phyloP scores from a whole-genome alignment of 2,113 vertebrate genomes.

The Scomber scombrus region DNA sequence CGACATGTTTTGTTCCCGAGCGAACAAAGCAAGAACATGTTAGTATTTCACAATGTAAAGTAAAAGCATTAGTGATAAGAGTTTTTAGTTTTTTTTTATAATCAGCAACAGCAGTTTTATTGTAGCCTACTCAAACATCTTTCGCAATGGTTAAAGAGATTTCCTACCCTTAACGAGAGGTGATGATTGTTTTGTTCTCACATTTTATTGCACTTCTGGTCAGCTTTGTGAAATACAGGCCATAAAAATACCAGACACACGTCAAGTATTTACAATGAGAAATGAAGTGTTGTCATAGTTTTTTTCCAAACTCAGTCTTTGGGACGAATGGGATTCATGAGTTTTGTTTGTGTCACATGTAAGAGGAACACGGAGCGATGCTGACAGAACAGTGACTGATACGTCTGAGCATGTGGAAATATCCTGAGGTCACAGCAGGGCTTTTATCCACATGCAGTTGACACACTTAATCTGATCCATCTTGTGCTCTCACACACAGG shows the following conservation, averaged over 20 bases:
- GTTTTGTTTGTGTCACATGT: conserved; percentile 10
- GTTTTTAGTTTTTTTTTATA: conserved; percentile 47
- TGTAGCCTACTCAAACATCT: background rate
- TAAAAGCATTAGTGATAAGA: conserved; percentile 8
- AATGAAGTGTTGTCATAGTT: background rate
- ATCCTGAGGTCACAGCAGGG: conserved; percentile 18
- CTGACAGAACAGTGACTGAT: conserved; percentile 16
- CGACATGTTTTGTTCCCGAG: conserved; percentile 52
- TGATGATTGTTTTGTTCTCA: conserved; percentile 9
- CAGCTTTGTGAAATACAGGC: background rate
- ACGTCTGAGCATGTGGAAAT: conserved; percentile 3
- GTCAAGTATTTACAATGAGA: background rate
- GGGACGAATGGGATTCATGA: background rate
- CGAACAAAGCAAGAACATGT: background rate
- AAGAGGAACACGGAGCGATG: background rate
- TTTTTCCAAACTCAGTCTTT: background rate
- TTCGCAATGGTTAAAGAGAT: background rate
- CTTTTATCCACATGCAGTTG: background rate
- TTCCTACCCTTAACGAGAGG: background rate
- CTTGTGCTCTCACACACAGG: background rate
- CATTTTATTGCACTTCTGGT: conserved; percentile 10
- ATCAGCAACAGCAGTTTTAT: background rate
- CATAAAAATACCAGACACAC: conserved; percentile 30
- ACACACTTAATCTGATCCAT: conserved; percentile 41
- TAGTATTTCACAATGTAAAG: background rate